phyloP scores from a whole-genome alignment of 2,888 invertebrate species.

The Andrena minutula region DNA sequence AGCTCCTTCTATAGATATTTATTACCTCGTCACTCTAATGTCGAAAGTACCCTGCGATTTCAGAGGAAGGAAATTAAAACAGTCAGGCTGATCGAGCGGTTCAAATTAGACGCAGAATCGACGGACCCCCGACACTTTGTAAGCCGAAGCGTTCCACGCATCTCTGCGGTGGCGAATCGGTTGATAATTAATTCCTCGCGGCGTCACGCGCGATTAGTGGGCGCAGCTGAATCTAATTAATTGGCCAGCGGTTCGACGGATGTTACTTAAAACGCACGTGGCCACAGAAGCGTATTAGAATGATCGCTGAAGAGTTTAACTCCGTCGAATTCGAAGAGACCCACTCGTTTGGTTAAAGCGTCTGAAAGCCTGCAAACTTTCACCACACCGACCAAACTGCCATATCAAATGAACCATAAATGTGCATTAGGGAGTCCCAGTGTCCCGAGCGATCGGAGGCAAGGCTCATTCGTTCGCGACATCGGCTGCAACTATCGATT shows the following conservation, averaged over 20 bases:
- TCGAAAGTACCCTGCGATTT: not conserved
- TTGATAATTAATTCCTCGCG: not conserved
- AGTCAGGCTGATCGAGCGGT: not conserved
- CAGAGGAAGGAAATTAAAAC: not conserved
- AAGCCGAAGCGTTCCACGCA: not conserved
- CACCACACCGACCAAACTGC: not conserved
- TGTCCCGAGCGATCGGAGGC: conserved; percentile 24
- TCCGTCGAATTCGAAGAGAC: not conserved
- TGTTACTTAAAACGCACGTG: conserved; percentile 19
- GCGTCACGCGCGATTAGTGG: conserved; percentile 18
- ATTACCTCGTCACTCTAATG: conserved; percentile 1
- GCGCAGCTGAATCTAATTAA: conserved; percentile 39
- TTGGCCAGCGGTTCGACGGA: conserved; percentile 6
- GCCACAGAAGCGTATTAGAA: too few relatives aligned
- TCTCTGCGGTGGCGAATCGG: not conserved
- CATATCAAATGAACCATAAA: conserved; percentile 18
- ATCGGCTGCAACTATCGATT: conserved; percentile 55
- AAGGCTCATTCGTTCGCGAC: conserved; percentile 33
- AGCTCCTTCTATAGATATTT: conserved; percentile 10
- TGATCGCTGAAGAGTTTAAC: not conserved
- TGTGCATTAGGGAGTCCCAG: conserved; percentile 1
- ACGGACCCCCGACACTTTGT: not conserved
- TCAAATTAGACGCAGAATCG: not conserved
- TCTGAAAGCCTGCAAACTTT: not conserved
- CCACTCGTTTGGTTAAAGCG: not conserved